A percentile compares a stretch with the other conserved stretches of the same genome.
Conservation (phyloP, 2,113 vertebrate species). For the Crocuta crocuta region DNA sequence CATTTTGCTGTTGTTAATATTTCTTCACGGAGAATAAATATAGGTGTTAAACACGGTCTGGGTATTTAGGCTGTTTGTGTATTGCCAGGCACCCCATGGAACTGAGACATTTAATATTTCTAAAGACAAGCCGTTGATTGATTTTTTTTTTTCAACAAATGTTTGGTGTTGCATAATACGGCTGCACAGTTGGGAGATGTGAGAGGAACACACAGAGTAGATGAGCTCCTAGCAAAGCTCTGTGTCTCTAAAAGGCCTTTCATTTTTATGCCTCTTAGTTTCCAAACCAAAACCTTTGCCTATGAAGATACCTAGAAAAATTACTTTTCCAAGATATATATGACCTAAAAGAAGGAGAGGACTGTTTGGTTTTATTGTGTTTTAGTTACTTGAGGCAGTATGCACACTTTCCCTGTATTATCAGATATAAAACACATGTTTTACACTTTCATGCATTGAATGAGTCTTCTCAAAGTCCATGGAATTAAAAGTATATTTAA, state of each 20-base stretch:
- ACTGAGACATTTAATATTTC: neutral
- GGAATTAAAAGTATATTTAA: slow-evolving; percentile 64
- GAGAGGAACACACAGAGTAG: neutral
- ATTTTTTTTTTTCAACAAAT: neutral
- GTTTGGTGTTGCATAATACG: neutral
- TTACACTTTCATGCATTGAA: slow-evolving; percentile 20
- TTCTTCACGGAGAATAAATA: slow-evolving; percentile 42
- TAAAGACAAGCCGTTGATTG: neutral
- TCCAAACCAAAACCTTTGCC: slow-evolving; percentile 43
- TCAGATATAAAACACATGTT: slow-evolving; percentile 35
- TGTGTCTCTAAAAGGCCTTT: neutral
- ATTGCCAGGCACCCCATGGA: neutral
- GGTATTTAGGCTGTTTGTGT: neutral
- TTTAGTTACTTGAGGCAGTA: slow-evolving; percentile 38
- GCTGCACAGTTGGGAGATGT: rapidly evolving
- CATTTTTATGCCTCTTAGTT: neutral
- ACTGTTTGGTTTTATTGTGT: slow-evolving; percentile 16
- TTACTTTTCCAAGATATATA: neutral
- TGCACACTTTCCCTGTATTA: neutral
- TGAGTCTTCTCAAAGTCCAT: slow-evolving; percentile 52
- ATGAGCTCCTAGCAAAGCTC: neutral
- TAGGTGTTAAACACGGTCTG: neutral
- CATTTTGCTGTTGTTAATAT: slow-evolving; percentile 55
- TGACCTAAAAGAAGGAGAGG: neutral
- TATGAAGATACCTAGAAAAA: neutral